A percentile compares a stretch with the other conserved stretches of the same genome.
Evolutionary conservation across 2,113 vertebrate genomes (phyloP).

Genomic region (Nannospalax galili): DNA sequence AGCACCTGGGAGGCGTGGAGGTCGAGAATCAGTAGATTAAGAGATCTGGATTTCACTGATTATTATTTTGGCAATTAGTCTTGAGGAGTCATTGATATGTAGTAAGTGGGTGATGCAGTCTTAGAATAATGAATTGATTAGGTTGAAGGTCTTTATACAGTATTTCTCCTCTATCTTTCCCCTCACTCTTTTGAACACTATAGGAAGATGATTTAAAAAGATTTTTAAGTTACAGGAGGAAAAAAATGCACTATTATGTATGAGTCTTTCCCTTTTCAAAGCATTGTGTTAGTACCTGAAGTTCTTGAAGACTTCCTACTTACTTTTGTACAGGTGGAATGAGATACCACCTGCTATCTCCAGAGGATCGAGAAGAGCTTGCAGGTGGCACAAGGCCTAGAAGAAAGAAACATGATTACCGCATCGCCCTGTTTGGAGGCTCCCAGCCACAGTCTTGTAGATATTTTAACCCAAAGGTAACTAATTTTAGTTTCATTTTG

Average conservation of each 20-base stretch:
- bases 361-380: constrained; percentile 96
- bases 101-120: not conserved
- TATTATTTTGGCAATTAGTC: constrained; percentile 25
- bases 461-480: constrained; percentile 98
- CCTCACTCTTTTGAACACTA: not conserved
- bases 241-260: not conserved
- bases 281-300: not conserved
- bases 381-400: constrained; percentile 95
- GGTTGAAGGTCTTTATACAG: not conserved
- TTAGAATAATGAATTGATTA: constrained; percentile 50
- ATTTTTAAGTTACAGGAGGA: not conserved
- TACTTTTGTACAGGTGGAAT: constrained; percentile 88
- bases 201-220: not conserved
- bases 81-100: not conserved
- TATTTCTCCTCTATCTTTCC: not conserved
- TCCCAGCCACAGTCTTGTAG: constrained; percentile 98
- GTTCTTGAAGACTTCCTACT: constrained; percentile 52
- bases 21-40: not conserved
- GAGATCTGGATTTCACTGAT: constrained; percentile 27
- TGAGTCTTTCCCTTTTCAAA: constrained; percentile 28
- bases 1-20: not conserved
- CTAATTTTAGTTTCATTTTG: not conserved
- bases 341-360: constrained; percentile 92
- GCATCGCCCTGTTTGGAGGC: constrained; percentile 97
- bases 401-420: constrained; percentile 96